phyloP scores from a whole-genome alignment of 2,113 vertebrate species.

The Phainopepla nitens region DNA sequence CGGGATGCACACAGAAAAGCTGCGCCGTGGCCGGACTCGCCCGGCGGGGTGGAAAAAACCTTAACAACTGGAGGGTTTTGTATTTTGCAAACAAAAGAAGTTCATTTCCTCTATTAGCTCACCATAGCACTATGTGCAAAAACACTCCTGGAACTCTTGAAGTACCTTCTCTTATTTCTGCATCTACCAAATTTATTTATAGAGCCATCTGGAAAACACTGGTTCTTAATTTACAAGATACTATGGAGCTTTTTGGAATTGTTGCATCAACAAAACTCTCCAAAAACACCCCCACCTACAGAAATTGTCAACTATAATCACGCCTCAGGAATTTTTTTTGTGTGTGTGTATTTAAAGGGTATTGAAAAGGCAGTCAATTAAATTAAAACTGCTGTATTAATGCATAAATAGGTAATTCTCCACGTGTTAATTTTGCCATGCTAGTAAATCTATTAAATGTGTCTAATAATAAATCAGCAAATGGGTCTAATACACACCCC shows the following conservation, averaged over 20 bases:
- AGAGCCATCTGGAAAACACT: not conserved
- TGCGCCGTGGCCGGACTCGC: rapidly evolving
- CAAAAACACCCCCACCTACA: not conserved
- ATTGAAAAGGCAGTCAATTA: not conserved
- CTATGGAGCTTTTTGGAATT: not conserved
- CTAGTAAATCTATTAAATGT: not conserved
- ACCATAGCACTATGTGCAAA: not conserved
- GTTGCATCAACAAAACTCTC: not conserved
- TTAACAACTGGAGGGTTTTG: not conserved
- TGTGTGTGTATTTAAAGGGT: not conserved
- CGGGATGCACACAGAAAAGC: not conserved
- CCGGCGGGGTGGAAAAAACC: not conserved
- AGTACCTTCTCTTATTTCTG: conserved; percentile 30
- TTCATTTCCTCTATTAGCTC: conserved; percentile 31
- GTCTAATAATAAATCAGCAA: not conserved
- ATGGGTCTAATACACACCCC: not conserved
- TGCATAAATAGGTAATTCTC: not conserved
- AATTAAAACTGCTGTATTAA: not conserved
- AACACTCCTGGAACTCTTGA: not conserved
- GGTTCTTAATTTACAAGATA: not conserved
- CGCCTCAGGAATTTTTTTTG: not conserved
- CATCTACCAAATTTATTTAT: not conserved
- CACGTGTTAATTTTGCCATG: not conserved
- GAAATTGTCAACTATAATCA: not conserved
- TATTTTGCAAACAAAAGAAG: conserved; percentile 36